A percentile compares a stretch with the other conserved stretches of the same genome.
These are phyloP conservation scores for Laothoe populi DNA, from an alignment of 2,888 invertebrate species.

Conservation along the genomic window DNA sequence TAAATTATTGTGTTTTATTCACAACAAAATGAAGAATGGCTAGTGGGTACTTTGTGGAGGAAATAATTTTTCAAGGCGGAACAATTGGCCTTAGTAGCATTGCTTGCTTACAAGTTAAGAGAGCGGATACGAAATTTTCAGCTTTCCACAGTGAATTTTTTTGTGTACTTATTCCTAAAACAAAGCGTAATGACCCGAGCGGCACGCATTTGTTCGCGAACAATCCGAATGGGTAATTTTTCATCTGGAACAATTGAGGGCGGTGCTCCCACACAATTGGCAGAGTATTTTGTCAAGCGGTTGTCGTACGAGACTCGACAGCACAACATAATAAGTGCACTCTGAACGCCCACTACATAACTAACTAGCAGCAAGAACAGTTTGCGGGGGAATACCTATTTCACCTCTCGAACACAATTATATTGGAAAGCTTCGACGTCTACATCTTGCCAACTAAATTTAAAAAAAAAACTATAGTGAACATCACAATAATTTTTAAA, in stretches of 20 bases:
- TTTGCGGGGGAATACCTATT: conserved; percentile 16
- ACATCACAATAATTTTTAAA: not conserved
- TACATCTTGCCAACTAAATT: not conserved
- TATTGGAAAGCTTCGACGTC: conserved; percentile 1
- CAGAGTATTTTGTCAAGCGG: conserved; percentile 83
- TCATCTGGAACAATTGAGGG: conserved; percentile 83
- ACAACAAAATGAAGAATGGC: conserved; percentile 45
- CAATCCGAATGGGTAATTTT: conserved; percentile 83
- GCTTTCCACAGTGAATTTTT: conserved; percentile 73
- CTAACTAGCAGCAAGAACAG: conserved; percentile 30
- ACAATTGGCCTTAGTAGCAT: conserved; percentile 71
- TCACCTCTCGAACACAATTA: not conserved
- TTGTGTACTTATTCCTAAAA: conserved; percentile 80
- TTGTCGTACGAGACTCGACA: conserved; percentile 72
- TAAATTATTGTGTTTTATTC: conserved; percentile 42
- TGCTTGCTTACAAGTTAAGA: conserved; percentile 67
- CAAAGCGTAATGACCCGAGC: conserved; percentile 84
- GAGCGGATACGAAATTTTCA: conserved; percentile 71
- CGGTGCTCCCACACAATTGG: conserved; percentile 81
- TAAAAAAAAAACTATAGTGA: not conserved
- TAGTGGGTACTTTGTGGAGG: conserved; percentile 40
- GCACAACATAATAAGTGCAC: conserved; percentile 73
- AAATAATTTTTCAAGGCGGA: conserved; percentile 60
- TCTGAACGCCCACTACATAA: conserved; percentile 54
- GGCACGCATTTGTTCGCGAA: conserved; percentile 83